Evolutionary conservation across 2,888 invertebrate species (phyloP), one percentile per base, ranked within the genome.

Genomic region (Heliconius aoede): DNA sequence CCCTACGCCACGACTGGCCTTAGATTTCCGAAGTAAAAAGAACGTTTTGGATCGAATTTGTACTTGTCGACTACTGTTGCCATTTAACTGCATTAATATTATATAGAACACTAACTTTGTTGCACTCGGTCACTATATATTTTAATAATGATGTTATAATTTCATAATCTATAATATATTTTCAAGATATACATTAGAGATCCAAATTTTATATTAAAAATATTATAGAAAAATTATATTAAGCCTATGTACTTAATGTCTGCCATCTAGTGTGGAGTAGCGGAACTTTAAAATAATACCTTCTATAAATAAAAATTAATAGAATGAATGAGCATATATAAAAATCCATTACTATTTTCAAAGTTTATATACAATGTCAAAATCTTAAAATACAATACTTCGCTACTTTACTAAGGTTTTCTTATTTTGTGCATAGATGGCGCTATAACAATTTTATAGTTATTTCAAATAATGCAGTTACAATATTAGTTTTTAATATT

Each of bases 251-350:
- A 30, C 30, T 36, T 64, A 3, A 36, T 64, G 4, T n/a, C 32
- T 60, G 92, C 89, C 92, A 92, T 91, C 93, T 93, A 86, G 85
- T 81, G 87, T 69, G 77, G 90, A 91, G 91, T 93, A 92, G 94
- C 88, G 40, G 58, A 83, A 90, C 82, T 81, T 3, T 61, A 36
- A 62, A 40, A 60, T 21, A 32, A 68, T 26, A 62, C 7, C 9
- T 32, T 4, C n/a, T 2, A 64, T n/a, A 30, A 21, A 55, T 30
- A 26, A 18, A 68, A 55, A 28, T n/a, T n/a, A 28, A 69, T n/a
- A n/a, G 18, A 51, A n/a, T 5, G 15, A 36, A n/a, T 24, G 21
- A 58, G 4, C 8, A 58, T 58, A 40, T 21, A 67, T n/a, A 36
- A 46, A 11, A 15, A 3, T 4, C 4, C 7, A 21, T 65, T 24